These are phyloP conservation scores for Chionis minor DNA, from an alignment of 2,113 vertebrate genomes.

Conservation along the genomic window DNA sequence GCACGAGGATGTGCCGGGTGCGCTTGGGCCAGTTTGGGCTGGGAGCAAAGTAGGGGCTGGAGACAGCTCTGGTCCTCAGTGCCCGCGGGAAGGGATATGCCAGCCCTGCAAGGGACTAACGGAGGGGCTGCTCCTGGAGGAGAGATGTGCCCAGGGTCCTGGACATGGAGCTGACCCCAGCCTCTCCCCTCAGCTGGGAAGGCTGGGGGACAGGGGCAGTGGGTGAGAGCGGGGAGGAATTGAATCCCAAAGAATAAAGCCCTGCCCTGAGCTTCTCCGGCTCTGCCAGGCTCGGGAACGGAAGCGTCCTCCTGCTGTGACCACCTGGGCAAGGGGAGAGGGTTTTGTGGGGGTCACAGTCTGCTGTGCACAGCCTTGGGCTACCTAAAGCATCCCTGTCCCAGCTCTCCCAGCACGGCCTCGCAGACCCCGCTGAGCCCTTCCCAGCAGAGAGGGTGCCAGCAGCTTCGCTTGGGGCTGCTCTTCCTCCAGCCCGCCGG, in stretches of 20 bases:
- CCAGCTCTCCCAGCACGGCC: neutral
- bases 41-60: neutral
- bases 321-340: neutral
- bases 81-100: neutral
- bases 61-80: fast-evolving
- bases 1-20: neutral
- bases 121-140: neutral
- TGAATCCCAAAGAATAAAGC: neutral
- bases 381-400: neutral
- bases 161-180: neutral
- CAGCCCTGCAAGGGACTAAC: neutral
- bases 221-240: neutral
- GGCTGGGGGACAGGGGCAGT: neutral
- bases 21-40: neutral
- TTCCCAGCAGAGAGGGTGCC: neutral
- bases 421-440: fast-evolving
- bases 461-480: neutral
- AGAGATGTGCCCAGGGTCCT: neutral
- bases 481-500: neutral
- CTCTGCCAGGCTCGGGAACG: neutral
- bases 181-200: neutral
- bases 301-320: neutral
- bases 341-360: fast-evolving
- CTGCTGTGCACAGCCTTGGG: neutral
- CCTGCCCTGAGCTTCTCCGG: neutral